Base-by-base conservation (phyloP, 1,140 invertebrate species). In the Drosophila simulans region DNA sequence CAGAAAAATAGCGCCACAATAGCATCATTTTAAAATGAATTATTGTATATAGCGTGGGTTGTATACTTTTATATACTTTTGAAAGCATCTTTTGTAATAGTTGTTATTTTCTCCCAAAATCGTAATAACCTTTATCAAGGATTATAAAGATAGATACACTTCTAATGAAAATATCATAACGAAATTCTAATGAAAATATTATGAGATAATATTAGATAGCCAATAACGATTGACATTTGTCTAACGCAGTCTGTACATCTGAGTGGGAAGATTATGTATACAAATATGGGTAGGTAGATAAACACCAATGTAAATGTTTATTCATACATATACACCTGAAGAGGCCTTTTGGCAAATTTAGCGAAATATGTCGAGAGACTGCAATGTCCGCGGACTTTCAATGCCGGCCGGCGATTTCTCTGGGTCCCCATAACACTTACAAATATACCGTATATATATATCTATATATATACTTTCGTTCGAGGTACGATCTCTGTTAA, bases 341-440 rank as follows among this genome's bases (percentile, higher is more conserved):
- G 11, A 45, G 15, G n/a, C 20, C 25, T 58, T 63, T 59, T 59
- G 11, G 31, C 45, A 37, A 51, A 59, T 45, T 43, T n/a, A 35
- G 7, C 31, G 42, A 58, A 64, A 17, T 59, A 27, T 64, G n/a
- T 45, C 31, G 27, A 56, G 27, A 27, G 20, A 12, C 25, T 34
- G 5, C 13, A 34, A 20, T 20, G 17, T 22, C 15, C 46, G 25
- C 7, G 27, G 48, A 35, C 27, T 34, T 62, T 64, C 11, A 64
- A 58, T 45, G 64, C 59, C 59, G 59, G 59, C 64, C 64, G 64
- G 64, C 20, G 20, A 42, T 42, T 64, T 64, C 64, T 31, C 20
- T 42, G 1, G 13, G 3, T 10, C 8, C 46, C 20, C 4, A 15
- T 22, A 37, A 5, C 37, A 34, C 48, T 25, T 31, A 31, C 27